Evolutionary conservation across 2,113 vertebrate genomes (phyloP).

Genomic region (Nesogale talazaci): DNA sequence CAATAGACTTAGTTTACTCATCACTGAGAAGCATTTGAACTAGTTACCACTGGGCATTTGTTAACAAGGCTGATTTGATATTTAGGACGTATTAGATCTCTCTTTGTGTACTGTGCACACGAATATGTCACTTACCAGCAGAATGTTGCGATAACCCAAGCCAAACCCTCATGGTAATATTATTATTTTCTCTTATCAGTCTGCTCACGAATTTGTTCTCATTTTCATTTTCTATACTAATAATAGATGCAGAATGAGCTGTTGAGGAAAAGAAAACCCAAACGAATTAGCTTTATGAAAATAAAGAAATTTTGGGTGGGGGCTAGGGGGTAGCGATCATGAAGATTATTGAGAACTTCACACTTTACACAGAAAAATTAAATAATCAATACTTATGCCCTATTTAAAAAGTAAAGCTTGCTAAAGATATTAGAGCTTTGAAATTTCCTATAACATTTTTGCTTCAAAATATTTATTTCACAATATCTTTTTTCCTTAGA

Average conservation of each 20-base stretch:
- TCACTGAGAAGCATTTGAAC: not conserved
- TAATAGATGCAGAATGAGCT: conserved; percentile 89
- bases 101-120: not conserved
- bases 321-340: not conserved
- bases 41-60: not conserved
- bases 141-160: conserved; percentile 86
- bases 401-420: not conserved
- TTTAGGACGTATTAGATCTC: not conserved
- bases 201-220: conserved; percentile 94
- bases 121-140: conserved; percentile 84
- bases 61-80: not conserved
- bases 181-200: conserved; percentile 88
- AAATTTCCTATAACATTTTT: conserved; percentile 21
- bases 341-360: conserved; percentile 51
- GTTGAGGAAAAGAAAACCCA: conserved; percentile 65
- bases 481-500: not conserved
- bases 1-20: conserved; percentile 12
- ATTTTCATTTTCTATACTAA: conserved; percentile 91
- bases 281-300: conserved; percentile 37
- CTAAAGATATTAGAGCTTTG: not conserved
- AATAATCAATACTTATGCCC: not conserved
- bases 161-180: conserved; percentile 93
- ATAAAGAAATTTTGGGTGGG: not conserved
- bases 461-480: conserved; percentile 34
- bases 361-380: not conserved